phyloP scores from a whole-genome alignment of 2,113 vertebrate species.

The Sturnus vulgaris region DNA sequence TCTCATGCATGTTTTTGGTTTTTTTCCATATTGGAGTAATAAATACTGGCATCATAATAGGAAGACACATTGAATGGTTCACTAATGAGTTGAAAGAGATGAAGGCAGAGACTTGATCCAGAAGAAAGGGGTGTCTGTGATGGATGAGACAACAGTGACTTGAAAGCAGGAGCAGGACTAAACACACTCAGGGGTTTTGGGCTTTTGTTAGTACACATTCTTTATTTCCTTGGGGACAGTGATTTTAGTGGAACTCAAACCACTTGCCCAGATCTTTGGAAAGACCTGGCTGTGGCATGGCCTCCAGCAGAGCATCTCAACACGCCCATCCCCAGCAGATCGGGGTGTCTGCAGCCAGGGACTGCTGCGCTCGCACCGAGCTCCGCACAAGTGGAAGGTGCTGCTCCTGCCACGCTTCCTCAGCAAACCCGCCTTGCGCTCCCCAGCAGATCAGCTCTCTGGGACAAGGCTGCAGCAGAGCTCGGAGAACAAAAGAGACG shows the following conservation, averaged over 20 bases:
- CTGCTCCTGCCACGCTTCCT: too few species aligned
- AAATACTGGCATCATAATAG: background rate
- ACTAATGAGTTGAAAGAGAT: background rate
- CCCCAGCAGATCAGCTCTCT: rapidly evolving
- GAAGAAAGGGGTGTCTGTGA: background rate
- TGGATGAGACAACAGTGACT: background rate
- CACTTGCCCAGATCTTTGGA: background rate
- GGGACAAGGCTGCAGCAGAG: background rate
- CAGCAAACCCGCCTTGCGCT: background rate
- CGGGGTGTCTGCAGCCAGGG: too few species aligned
- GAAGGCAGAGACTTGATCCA: background rate
- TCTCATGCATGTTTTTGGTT: background rate
- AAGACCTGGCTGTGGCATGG: background rate
- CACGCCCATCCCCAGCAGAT: background rate
- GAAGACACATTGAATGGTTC: background rate
- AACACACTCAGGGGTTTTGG: background rate
- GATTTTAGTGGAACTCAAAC: background rate
- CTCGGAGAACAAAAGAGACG: rapidly evolving
- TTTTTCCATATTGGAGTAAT: slow-evolving; percentile 33
- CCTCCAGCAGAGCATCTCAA: background rate
- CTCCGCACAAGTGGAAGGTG: rapidly evolving
- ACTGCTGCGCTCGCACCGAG: rapidly evolving
- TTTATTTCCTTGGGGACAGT: background rate
- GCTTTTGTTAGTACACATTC: background rate
- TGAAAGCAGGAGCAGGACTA: background rate